These are phyloP conservation scores for Cyanoliseus patagonus DNA, from an alignment of 2,113 vertebrate genomes.

Conservation along the genomic window DNA sequence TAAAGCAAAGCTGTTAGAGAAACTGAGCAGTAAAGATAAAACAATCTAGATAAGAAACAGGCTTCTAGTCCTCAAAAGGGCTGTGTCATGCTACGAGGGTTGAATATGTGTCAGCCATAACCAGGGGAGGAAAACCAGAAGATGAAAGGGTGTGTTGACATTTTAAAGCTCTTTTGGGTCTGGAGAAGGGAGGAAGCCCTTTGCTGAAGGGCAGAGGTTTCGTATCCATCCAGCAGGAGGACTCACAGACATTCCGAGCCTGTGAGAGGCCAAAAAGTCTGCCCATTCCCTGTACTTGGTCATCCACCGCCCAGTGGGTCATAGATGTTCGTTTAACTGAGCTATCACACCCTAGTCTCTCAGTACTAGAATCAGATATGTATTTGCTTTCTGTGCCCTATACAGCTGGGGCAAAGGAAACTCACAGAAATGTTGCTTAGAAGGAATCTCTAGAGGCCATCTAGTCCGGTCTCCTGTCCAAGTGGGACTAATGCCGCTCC, in stretches of 20 bases:
- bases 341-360: fast-evolving
- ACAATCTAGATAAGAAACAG: neutral
- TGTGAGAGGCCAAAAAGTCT: neutral
- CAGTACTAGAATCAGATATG: neutral
- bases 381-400: neutral
- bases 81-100: fast-evolving
- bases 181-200: neutral
- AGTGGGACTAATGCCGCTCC: neutral
- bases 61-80: neutral
- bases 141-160: neutral
- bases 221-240: neutral
- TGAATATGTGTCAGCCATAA: neutral
- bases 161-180: neutral
- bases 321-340: fast-evolving
- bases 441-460: neutral
- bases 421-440: neutral
- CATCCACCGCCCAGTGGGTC: fast-evolving
- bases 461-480: neutral
- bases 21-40: neutral
- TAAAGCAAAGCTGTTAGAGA: neutral
- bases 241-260: neutral
- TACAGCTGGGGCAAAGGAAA: neutral
- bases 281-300: neutral
- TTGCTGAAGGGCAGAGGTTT: neutral
- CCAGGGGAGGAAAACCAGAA: fast-evolving